Evolutionary conservation across 2,113 vertebrate species (phyloP).

Genomic region (Coptodon bakossiorum): DNA sequence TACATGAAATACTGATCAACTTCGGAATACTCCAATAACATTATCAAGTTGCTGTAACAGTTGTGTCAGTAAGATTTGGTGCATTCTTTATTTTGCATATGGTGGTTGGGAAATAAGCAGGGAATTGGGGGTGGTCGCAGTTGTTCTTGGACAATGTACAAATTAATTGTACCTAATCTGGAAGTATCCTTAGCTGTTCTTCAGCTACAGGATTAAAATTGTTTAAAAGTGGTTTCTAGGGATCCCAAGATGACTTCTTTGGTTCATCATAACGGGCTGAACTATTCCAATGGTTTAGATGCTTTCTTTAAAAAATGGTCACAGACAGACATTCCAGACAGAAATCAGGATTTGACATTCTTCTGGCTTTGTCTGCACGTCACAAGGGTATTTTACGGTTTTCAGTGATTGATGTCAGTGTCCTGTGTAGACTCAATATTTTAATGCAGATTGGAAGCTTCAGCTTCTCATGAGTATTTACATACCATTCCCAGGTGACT

Average conservation of each 20-base stretch:
- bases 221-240: slow-evolving; percentile 23
- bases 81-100: not conserved
- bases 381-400: slow-evolving; percentile 21
- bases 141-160: not conserved
- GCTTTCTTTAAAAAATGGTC: slow-evolving; percentile 17
- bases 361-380: slow-evolving; percentile 27
- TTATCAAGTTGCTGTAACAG: not conserved
- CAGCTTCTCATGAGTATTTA: slow-evolving; percentile 38
- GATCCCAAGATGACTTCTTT: slow-evolving; percentile 13
- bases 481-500: slow-evolving; percentile 42
- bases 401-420: slow-evolving; percentile 39
- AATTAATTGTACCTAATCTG: not conserved
- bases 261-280: slow-evolving; percentile 16
- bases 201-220: slow-evolving; percentile 5
- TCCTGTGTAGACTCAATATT: slow-evolving; percentile 36
- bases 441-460: slow-evolving; percentile 32
- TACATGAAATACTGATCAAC: not conserved
- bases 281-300: slow-evolving; percentile 18
- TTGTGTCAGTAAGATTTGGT: not conserved
- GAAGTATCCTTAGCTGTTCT: not conserved
- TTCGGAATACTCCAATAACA: not conserved
- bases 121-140: not conserved
- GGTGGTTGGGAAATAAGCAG: not conserved
- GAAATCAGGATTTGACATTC: slow-evolving; percentile 32
- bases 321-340: slow-evolving; percentile 9